A percentile compares a stretch with the other conserved stretches of the same genome.
Evolutionary conservation across 2,888 invertebrate genomes (phyloP).

Genomic region (Eledona agricola): DNA sequence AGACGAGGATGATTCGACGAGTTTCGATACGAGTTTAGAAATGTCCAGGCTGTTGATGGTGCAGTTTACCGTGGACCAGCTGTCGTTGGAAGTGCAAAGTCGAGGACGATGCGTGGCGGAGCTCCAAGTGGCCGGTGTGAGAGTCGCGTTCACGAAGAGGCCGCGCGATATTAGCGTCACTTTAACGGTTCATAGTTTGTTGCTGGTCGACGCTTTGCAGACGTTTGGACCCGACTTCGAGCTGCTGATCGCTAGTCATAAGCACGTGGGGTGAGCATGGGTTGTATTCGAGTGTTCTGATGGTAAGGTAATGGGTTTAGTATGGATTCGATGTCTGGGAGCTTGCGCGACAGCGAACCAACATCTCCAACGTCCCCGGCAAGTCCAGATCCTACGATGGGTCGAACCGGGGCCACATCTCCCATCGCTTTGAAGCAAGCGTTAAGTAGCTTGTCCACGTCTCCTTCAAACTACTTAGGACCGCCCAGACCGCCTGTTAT

Average conservation of each 20-base stretch:
- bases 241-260: slow-evolving; percentile 91
- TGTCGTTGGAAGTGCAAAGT: slow-evolving; percentile 87
- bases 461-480: slow-evolving; percentile 51
- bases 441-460: slow-evolving; percentile 59
- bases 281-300: no score
- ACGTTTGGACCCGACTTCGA: slow-evolving; percentile 96
- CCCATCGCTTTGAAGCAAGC: slow-evolving; percentile 68
- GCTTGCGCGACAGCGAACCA: slow-evolving; percentile 90
- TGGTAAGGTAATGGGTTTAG: slow-evolving; percentile 60
- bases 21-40: slow-evolving; percentile 64
- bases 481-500: slow-evolving; percentile 43
- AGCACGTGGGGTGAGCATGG: slow-evolving; percentile 88
- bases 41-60: slow-evolving; percentile 76
- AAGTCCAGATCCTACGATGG: slow-evolving; percentile 69
- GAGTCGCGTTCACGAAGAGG: slow-evolving; percentile 77
- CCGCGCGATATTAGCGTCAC: slow-evolving; percentile 79
- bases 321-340: slow-evolving; percentile 94
- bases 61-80: slow-evolving; percentile 87
- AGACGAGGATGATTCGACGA: slow-evolving; percentile 62
- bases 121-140: slow-evolving; percentile 89
- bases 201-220: slow-evolving; percentile 94
- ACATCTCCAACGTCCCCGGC: slow-evolving; percentile 86
- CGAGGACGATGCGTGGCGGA: slow-evolving; percentile 91
- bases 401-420: slow-evolving; percentile 60
- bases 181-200: slow-evolving; percentile 89